Conservation (phyloP, 2,113 vertebrate genomes). For the Macroglossus sobrinus region DNA sequence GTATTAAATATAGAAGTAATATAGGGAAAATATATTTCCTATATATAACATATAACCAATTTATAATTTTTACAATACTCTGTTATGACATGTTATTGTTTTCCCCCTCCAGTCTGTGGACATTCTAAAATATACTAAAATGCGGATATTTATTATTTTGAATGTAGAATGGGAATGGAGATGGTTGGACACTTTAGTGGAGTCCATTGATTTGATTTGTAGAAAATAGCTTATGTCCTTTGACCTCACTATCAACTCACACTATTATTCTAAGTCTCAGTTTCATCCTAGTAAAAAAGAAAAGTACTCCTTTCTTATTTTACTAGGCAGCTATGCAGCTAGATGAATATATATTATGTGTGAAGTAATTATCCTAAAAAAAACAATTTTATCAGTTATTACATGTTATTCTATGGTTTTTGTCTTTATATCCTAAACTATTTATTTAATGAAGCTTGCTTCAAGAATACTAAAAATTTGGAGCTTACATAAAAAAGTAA, state of each 20-base stretch:
- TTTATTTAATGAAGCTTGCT: neutral
- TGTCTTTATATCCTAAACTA: neutral
- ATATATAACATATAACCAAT: neutral
- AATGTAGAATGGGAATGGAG: neutral
- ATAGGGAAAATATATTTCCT: neutral
- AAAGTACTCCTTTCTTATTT: neutral
- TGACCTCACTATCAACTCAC: neutral
- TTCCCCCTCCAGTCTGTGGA: neutral
- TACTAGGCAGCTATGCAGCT: neutral
- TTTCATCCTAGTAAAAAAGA: neutral
- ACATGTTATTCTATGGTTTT: neutral
- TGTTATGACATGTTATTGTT: neutral
- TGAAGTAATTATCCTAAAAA: slow-evolving; percentile 5
- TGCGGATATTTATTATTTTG: neutral
- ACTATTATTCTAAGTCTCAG: neutral
- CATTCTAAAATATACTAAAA: neutral
- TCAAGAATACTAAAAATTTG: neutral
- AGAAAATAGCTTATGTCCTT: neutral
- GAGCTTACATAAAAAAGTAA: neutral
- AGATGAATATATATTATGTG: neutral
- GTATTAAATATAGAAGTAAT: neutral
- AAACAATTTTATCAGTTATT: neutral
- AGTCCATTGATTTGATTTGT: neutral
- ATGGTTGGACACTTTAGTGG: neutral
- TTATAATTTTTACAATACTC: neutral